These are phyloP conservation scores for Carcina quercana DNA, from an alignment of 2,888 invertebrate species.

Conservation along the genomic window DNA sequence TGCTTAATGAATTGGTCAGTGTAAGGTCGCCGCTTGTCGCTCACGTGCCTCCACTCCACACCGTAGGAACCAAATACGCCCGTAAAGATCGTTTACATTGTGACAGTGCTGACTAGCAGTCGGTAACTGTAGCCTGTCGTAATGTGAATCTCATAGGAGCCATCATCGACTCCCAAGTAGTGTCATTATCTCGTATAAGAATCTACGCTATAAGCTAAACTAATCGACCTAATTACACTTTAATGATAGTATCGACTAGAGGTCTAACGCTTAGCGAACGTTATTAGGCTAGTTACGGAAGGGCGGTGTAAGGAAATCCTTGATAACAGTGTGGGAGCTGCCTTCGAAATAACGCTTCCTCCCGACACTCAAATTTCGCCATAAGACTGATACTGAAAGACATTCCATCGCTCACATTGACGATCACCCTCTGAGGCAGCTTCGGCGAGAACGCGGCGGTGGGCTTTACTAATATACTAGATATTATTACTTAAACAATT, in stretches of 20 bases:
- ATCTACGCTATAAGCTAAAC: not conserved
- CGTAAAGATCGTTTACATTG: not conserved
- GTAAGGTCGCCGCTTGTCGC: conserved; percentile 7
- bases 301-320: conserved; percentile 2
- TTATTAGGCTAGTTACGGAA: conserved; percentile 1
- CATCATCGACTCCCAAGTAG: not conserved
- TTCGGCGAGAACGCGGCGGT: conserved; percentile 20
- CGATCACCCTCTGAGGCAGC: conserved; percentile 12
- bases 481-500: conserved; percentile 2
- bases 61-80: not conserved
- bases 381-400: conserved; percentile 40
- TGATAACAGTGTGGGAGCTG: conserved; percentile 8
- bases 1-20: too few species aligned
- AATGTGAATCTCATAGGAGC: not conserved
- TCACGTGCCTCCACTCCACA: conserved; percentile 2
- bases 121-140: not conserved
- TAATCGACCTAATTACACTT: conserved; percentile 2
- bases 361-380: conserved; percentile 13
- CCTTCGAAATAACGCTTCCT: conserved; percentile 2
- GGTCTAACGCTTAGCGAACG: conserved; percentile 1
- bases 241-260: not conserved
- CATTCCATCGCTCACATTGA: conserved; percentile 34
- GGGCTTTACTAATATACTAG: conserved; percentile 17
- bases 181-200: not conserved
- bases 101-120: not conserved